Conservation (phyloP, 2,113 vertebrate genomes). For the Ictidomys tridecemlineatus region DNA sequence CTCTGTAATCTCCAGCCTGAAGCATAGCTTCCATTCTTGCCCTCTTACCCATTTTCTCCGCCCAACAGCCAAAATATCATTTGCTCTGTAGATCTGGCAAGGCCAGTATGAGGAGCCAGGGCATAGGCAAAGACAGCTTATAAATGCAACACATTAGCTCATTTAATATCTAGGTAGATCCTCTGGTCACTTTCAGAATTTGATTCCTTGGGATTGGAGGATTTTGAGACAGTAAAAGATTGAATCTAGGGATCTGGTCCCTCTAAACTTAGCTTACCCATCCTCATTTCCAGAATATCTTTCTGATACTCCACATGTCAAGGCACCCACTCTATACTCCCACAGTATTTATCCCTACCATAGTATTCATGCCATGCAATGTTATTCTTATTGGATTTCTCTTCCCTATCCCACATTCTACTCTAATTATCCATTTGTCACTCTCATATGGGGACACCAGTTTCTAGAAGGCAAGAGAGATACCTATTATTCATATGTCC, state of each 20-base stretch:
- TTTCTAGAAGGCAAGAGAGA: not conserved
- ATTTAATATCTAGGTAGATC: not conserved
- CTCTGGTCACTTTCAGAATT: not conserved
- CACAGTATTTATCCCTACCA: not conserved
- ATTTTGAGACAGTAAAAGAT: not conserved
- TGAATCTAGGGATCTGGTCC: not conserved
- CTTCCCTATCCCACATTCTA: not conserved
- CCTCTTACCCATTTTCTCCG: not conserved
- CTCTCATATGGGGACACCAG: not conserved
- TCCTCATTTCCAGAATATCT: not conserved
- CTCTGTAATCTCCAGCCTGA: not conserved
- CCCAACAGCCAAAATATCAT: not conserved
- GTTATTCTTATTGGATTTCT: not conserved
- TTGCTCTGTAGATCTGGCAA: not conserved
- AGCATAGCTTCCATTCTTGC: not conserved
- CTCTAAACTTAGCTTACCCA: not conserved
- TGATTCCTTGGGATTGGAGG: not conserved
- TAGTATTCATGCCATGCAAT: not conserved
- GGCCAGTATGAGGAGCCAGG: not conserved
- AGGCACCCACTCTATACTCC: not conserved
- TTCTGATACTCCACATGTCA: not conserved
- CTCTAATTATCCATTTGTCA: not conserved
- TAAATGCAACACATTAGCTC: not conserved
- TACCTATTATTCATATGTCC: not conserved
- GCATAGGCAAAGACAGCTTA: not conserved